A percentile compares a stretch with the other conserved stretches of the same genome.
These are phyloP conservation scores for Microchirus variegatus DNA, from an alignment of 2,797 vertebrate genomes.

Conservation along the genomic window DNA sequence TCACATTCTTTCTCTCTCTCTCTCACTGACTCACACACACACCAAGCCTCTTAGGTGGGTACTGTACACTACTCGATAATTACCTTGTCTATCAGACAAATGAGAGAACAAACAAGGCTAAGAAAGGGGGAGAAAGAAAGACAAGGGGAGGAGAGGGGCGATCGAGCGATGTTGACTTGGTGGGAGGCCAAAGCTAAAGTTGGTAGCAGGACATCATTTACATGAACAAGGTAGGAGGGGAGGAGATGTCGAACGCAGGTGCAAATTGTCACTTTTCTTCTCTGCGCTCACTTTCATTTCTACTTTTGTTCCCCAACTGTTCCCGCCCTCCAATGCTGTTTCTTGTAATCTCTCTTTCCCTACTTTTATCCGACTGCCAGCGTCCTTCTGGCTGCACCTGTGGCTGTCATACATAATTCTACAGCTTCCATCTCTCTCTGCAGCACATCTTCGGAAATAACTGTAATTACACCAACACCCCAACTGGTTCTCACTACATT, in stretches of 20 bases:
- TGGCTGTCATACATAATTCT: conserved; percentile 55
- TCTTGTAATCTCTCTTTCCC: background rate
- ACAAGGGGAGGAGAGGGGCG: background rate
- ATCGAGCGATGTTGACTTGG: conserved; percentile 3
- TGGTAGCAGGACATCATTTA: conserved; percentile 11
- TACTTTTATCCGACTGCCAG: no score
- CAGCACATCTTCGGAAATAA: conserved; percentile 40
- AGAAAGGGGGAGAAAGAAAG: conserved; percentile 21
- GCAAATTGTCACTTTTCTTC: background rate
- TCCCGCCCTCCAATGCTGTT: background rate
- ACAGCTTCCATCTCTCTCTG: conserved; percentile 26
- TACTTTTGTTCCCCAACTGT: background rate
- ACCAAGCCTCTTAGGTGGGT: conserved; percentile 61
- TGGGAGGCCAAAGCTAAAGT: no score
- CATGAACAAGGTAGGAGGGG: conserved; percentile 16
- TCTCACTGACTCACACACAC: conserved; percentile 16
- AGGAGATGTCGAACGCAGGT: conserved; percentile 14
- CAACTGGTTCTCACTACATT: conserved; percentile 1
- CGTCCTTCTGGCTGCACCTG: conserved; percentile 41
- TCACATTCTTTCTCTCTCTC: no score
- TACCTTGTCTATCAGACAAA: conserved; percentile 66
- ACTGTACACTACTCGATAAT: conserved; percentile 60
- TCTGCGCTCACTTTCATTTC: conserved; percentile 6
- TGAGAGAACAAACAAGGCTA: conserved; percentile 21
- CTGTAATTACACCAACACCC: conserved; percentile 46